Percentiles rank a stretch among this genome's conserved stretches.
These are phyloP conservation scores for Dryobotodes eremita DNA, from an alignment of 2,888 invertebrate genomes.

Conservation along the genomic window DNA sequence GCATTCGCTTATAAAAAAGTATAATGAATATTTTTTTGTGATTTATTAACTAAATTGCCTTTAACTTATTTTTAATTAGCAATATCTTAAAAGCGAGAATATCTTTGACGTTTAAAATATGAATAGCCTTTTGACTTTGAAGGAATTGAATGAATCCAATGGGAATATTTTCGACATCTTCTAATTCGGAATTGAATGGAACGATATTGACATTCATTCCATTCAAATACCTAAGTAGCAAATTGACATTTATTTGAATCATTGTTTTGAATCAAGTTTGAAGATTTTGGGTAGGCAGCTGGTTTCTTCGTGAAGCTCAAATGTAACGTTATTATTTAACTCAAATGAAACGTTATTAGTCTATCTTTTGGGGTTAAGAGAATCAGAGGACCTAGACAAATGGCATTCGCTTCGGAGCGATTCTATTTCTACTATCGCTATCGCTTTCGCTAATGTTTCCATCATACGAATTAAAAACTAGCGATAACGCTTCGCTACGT, in stretches of 20 bases:
- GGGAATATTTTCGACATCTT: constrained; percentile 31
- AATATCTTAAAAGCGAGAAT: neutral
- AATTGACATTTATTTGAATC: constrained; percentile 35
- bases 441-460: too few relatives aligned
- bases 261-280: neutral
- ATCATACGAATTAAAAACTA: too few relatives aligned
- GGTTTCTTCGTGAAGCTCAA: neutral
- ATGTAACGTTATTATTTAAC: neutral
- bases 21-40: constrained; percentile 16
- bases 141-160: constrained; percentile 23
- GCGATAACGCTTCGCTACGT: too few relatives aligned
- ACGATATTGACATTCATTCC: constrained; percentile 35
- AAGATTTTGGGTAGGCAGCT: neutral
- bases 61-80: neutral
- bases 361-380: too few relatives aligned
- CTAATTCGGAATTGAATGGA: constrained; percentile 41
- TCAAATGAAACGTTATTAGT: neutral
- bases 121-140: neutral
- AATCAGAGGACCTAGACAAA: too few relatives aligned
- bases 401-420: too few relatives aligned
- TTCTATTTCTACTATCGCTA: too few relatives aligned
- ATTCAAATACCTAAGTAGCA: neutral
- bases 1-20: constrained; percentile 39
- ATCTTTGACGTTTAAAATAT: constrained; percentile 27
- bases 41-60: constrained; percentile 27